Base-by-base conservation (phyloP, 2,113 vertebrate genomes). In the Podarcis cretensis region DNA sequence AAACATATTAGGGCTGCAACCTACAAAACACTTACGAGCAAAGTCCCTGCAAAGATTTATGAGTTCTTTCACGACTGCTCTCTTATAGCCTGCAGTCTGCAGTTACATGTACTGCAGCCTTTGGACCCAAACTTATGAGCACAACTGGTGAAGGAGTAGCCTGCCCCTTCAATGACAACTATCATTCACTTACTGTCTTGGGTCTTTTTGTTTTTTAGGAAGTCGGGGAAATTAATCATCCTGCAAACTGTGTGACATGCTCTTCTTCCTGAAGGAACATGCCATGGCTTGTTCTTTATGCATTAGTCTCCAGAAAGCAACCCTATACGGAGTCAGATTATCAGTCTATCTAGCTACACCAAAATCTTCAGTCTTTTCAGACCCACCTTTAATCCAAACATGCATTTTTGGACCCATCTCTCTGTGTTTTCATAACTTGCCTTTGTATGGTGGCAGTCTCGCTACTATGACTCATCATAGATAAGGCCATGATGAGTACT, bases 1-100 rank as follows among this genome's bases (percentile, higher is more conserved):
- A 88, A 88, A 75, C n/a, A 48, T 77, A 77, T 77, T 83, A 69
- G 14, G 25, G 21, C 71, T 57, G 37, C 81, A 84, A 78, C 23
- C 59, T 83, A 83, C 81, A 83, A 69, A 89, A 78, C 73, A 37
- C 59, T 37, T 35, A 68, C 37, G 18, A 10, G 48, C 48, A 54
- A 83, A 76, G 54, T 54, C 54, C 30, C 59, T 32, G 59, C 57
- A 27, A 66, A 88, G 63, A 69, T 77, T 54, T 21, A 89, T 69
- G 40, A 35, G 69, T 68, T 84, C 73, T 63, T 89, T 78, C 65
- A 78, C 81, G n/a, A 12, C 74, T 37, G 12, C n/a, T 78, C 25
- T 32, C n/a, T 35, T 16, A 18, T 6, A 75, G 10, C 57, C n/a
- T 81, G 54, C 3, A 25, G 54, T 76, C 32, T 32, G 37, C 48